A percentile compares a stretch with the other conserved stretches of the same genome.
These are phyloP conservation scores for Hesperia comma DNA, from an alignment of 2,888 invertebrate genomes.

Conservation along the genomic window DNA sequence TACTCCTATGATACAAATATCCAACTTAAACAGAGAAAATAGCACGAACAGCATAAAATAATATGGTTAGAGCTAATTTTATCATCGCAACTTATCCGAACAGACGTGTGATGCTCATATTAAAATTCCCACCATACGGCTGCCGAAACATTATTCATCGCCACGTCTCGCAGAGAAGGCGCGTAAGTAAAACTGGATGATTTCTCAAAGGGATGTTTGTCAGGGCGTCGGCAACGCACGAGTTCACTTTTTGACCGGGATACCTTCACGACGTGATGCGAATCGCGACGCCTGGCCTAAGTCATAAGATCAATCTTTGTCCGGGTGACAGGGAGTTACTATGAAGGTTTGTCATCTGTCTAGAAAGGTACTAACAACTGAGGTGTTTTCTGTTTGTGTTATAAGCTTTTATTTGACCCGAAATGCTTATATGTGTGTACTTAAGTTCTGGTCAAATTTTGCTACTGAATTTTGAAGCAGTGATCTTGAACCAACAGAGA, in stretches of 20 bases:
- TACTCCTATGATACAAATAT: no score
- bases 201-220: conserved; percentile 80
- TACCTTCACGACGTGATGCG: conserved; percentile 77
- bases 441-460: no score
- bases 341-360: no score
- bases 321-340: not conserved
- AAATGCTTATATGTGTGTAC: no score
- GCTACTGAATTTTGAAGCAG: no score
- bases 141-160: conserved; percentile 54
- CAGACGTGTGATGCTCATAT: conserved; percentile 34
- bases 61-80: conserved; percentile 4
- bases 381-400: no score
- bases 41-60: not conserved
- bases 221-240: conserved; percentile 66
- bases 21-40: not conserved
- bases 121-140: conserved; percentile 50
- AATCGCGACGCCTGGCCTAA: conserved; percentile 55
- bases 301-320: conserved; percentile 30
- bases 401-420: no score
- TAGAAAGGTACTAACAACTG: no score
- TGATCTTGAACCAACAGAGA: no score
- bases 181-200: conserved; percentile 72
- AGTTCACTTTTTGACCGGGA: conserved; percentile 81
- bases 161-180: conserved; percentile 51
- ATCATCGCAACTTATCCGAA: conserved; percentile 9